Conservation (phyloP, 2,113 vertebrate genomes). For the Coregonus clupeaformis region DNA sequence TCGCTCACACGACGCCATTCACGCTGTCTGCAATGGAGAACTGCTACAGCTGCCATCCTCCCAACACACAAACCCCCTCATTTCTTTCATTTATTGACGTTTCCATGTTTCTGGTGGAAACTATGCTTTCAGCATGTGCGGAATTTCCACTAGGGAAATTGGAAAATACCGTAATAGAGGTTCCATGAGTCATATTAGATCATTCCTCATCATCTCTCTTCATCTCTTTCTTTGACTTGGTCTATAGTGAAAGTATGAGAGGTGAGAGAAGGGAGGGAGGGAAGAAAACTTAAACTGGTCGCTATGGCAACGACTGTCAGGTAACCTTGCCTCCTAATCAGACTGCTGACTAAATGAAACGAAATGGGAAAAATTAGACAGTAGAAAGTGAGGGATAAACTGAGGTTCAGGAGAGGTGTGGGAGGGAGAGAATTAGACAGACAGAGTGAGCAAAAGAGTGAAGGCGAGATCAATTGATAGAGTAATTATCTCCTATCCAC, state of each 20-base stretch:
- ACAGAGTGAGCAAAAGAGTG: not conserved
- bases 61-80: too few relatives aligned
- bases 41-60: too few relatives aligned
- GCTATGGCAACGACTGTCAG: constrained; percentile 42
- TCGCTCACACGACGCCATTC: too few relatives aligned
- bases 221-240: not conserved
- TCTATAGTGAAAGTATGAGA: not conserved
- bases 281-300: constrained; percentile 26
- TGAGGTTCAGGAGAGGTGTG: not conserved
- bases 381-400: not conserved
- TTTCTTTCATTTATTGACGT: too few relatives aligned
- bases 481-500: not conserved
- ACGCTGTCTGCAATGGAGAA: too few relatives aligned
- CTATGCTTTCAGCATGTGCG: too few relatives aligned
- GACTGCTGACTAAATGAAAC: constrained; percentile 26
- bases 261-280: constrained; percentile 17
- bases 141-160: too few relatives aligned
- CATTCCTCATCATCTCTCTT: not conserved
- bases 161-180: too few relatives aligned
- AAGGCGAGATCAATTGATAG: not conserved
- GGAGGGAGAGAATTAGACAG: not conserved
- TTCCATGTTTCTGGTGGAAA: too few relatives aligned
- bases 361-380: not conserved
- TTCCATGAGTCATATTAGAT: too few relatives aligned
- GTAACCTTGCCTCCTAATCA: constrained; percentile 45